phyloP scores from a whole-genome alignment of 2,113 vertebrate genomes.

The Heterochromis multidens region DNA sequence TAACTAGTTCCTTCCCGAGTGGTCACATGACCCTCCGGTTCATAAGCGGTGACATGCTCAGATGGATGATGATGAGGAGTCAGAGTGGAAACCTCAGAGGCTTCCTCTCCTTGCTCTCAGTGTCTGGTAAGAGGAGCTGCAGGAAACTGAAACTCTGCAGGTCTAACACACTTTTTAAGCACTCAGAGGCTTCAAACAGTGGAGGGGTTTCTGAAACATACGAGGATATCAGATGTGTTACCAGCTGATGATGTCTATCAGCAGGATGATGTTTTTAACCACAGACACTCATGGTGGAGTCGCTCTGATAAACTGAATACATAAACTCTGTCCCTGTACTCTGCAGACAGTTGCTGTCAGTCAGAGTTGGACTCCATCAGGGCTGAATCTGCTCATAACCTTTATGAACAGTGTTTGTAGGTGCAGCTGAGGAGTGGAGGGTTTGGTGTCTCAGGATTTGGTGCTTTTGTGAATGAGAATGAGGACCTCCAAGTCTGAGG shows the following conservation, averaged over 20 bases:
- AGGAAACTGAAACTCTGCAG: not conserved
- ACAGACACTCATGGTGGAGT: not conserved
- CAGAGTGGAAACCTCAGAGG: not conserved
- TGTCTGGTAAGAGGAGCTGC: not conserved
- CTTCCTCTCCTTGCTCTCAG: not conserved
- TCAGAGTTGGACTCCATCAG: not conserved
- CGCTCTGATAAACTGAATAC: not conserved
- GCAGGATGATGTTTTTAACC: too few species aligned
- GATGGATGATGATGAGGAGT: not conserved
- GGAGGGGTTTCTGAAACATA: not conserved
- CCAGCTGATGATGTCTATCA: not conserved
- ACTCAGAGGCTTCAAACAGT: not conserved
- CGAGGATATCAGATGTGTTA: too few species aligned
- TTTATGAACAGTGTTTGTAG: rapidly evolving
- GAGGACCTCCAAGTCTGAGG: too few species aligned
- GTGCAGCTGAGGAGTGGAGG: not conserved
- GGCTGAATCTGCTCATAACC: not conserved
- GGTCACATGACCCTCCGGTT: too few species aligned
- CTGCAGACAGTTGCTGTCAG: not conserved
- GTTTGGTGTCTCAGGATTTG: not conserved
- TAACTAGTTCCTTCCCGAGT: not conserved
- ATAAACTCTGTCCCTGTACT: not conserved
- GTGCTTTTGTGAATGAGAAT: too few species aligned
- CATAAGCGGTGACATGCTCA: not conserved
- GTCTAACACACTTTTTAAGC: too few species aligned